Evolutionary conservation across 2,113 vertebrate genomes (phyloP).

Genomic region (Fregata magnificens): DNA sequence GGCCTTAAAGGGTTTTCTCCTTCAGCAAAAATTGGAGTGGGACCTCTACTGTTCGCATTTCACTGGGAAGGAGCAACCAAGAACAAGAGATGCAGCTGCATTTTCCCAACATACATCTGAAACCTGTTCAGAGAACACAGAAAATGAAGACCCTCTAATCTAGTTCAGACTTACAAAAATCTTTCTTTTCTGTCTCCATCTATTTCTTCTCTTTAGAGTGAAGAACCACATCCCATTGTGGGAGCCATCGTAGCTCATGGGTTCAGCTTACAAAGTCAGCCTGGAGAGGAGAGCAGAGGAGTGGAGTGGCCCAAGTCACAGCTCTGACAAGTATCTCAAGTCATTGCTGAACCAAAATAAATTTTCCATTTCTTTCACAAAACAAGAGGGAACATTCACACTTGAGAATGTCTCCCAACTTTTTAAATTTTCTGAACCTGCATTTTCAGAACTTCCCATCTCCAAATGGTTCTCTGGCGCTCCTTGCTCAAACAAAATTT

Average conservation of each 20-base stretch:
- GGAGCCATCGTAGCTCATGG: neutral
- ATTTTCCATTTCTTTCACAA: neutral
- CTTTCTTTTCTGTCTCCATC: neutral
- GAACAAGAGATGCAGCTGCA: neutral
- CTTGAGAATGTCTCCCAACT: neutral
- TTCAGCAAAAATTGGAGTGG: neutral
- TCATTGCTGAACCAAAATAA: neutral
- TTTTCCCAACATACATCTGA: neutral
- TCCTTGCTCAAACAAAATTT: neutral
- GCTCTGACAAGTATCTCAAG: neutral
- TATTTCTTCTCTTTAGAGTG: neutral
- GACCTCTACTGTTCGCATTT: neutral
- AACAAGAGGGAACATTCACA: neutral
- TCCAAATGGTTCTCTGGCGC: neutral
- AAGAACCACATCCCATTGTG: fast-evolving
- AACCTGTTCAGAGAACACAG: neutral
- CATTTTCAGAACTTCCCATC: neutral
- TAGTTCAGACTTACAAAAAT: neutral
- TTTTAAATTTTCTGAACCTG: neutral
- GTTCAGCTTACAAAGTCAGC: neutral
- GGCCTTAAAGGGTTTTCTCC: neutral
- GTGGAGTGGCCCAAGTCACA: neutral
- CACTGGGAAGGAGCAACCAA: neutral
- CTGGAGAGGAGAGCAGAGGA: neutral
- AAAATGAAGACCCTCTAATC: neutral